Percentiles rank a stretch among this genome's conserved stretches.
Conservation (phyloP, 2,888 invertebrate species). For the Ophion ellenae region DNA sequence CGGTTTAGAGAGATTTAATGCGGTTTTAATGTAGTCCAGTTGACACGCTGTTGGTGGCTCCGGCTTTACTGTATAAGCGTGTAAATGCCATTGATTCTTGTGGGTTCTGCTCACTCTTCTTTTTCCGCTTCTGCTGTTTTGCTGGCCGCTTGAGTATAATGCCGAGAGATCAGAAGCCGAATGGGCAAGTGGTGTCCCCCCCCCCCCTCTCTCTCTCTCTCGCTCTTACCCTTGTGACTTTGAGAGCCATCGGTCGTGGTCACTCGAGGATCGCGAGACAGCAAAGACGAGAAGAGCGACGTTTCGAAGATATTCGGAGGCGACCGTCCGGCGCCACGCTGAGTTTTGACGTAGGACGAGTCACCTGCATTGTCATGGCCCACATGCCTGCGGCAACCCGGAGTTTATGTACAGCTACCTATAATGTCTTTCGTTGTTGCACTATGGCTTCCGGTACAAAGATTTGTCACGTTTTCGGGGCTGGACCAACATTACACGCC, state of each 20-base stretch:
- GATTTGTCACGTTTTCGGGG: conserved; percentile 60
- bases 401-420: conserved; percentile 48
- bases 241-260: conserved; percentile 48
- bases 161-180: conserved; percentile 53
- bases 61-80: conserved; percentile 54
- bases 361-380: conserved; percentile 83
- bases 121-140: conserved; percentile 52
- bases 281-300: conserved; percentile 60
- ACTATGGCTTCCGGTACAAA: conserved; percentile 58
- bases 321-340: conserved; percentile 80
- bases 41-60: conserved; percentile 57
- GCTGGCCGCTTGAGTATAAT: conserved; percentile 58
- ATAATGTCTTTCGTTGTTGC: conserved; percentile 41
- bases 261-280: conserved; percentile 60
- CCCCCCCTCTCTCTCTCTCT: conserved; percentile 49
- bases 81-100: conserved; percentile 64
- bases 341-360: conserved; percentile 83
- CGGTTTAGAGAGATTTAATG: conserved; percentile 40
- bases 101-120: conserved; percentile 50
- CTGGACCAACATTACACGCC: conserved; percentile 45
- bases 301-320: conserved; percentile 60
- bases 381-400: conserved; percentile 67
- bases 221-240: conserved; percentile 44
- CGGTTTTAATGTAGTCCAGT: conserved; percentile 51
- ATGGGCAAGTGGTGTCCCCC: conserved; percentile 63